Evolutionary conservation across 2,888 invertebrate species (phyloP), one percentile per base, ranked within the genome.

Genomic region (Torymus tubicola): DNA sequence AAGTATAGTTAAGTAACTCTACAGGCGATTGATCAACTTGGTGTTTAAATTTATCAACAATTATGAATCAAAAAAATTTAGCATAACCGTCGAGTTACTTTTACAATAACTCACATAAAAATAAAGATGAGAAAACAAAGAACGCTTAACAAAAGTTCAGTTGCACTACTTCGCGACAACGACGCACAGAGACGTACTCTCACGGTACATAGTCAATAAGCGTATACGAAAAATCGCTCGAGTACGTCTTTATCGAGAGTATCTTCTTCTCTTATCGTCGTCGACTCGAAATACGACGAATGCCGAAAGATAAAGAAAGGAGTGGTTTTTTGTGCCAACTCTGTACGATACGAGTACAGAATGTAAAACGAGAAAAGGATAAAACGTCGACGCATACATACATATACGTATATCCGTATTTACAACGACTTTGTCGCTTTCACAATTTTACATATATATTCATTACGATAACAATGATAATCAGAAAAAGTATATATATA

Each of bases 251-350:
- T n/a, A 50, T 58, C 11, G 16, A 74, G 18, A n/a, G 4, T 53
- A 12, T 61, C 12, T 42, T 42, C 42, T 42, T 42, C 42, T 42
- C 42, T 42, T 42, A 42, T 42, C 10, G 12, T 64, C n/a, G 3
- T 42, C n/a, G 57, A 13, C 53, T 61, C 16, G 16, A 13, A 4
- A 21, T 8, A 67, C 14, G 21, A 60, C 21, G 57, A 1, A 14
- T 52, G 24, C 18, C 53, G 52, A 60, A 50, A 78, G 10, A 42
- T 14, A 67, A 68, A 60, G 13, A 53, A 67, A 71, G 12, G 55
- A 75, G 57, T 21, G 58, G n/a, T 16, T 12, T 58, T 86, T 86
- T 85, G 86, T 86, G 85, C 85, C 83, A 83, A 84, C 82, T 84
- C 85, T 84, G 85, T 85, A 85, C 81, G 76, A 81, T 78, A 81